Percentiles rank a stretch among this genome's conserved stretches.
phyloP scores from a whole-genome alignment of 2,888 invertebrate genomes.

The Tigriopus californicus region DNA sequence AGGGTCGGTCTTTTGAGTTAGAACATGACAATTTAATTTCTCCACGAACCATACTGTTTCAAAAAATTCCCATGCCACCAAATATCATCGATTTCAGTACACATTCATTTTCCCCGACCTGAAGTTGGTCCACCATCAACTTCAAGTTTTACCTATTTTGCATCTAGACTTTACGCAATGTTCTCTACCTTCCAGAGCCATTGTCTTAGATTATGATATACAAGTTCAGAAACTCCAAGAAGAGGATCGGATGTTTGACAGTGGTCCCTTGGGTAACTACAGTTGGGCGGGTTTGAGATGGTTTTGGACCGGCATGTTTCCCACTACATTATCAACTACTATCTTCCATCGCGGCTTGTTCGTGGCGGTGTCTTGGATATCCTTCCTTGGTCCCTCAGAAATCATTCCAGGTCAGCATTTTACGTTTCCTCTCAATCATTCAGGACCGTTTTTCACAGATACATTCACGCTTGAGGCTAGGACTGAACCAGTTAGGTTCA shows the following conservation, averaged over 20 bases:
- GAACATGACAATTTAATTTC: too few species aligned
- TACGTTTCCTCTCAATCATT: too few species aligned
- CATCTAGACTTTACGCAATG: not conserved
- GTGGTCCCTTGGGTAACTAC: conserved; percentile 9
- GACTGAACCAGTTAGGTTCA: too few species aligned
- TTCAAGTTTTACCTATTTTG: too few species aligned
- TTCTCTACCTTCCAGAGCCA: conserved; percentile 1
- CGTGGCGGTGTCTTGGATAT: conserved; percentile 45
- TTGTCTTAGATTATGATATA: conserved; percentile 13
- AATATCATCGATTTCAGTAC: too few species aligned
- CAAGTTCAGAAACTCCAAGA: not conserved
- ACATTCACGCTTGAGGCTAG: too few species aligned
- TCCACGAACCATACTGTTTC: too few species aligned
- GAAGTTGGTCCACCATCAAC: too few species aligned
- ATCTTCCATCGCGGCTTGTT: conserved; percentile 31
- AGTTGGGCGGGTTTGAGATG: conserved; percentile 9
- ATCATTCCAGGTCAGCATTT: conserved; percentile 37
- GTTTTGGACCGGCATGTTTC: conserved; percentile 7
- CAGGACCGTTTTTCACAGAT: too few species aligned
- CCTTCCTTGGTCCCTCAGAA: conserved; percentile 44
- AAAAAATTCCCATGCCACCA: too few species aligned
- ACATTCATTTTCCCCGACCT: too few species aligned
- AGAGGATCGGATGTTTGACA: conserved; percentile 5
- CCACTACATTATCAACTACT: conserved; percentile 4
- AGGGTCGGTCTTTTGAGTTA: too few species aligned